Base-by-base conservation (phyloP, 2,797 vertebrate genomes). In the Lagorchestes hirsutus region DNA sequence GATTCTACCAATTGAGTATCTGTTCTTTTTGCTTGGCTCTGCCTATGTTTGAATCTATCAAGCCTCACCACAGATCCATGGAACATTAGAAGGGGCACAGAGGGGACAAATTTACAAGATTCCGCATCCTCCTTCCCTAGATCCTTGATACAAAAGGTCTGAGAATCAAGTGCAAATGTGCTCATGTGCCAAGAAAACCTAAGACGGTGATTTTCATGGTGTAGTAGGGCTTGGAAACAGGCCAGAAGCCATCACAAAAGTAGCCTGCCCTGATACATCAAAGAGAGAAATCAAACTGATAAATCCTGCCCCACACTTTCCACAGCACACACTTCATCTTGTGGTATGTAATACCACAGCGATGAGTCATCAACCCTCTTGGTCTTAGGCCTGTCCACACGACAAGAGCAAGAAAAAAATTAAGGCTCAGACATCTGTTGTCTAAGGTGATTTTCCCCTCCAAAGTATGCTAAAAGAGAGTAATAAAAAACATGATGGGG, bases 231-330 rank as follows among this genome's bases (percentile, higher is more conserved):
- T 97, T 98, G 98, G 98, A 97, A 10, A 2, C 22, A 9, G 91
- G 96, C 97, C 98, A 98, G 97, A 97, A 96, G 59, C 93, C 96
- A 96, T 98, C 97, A 96, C 92, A 92, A 92, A 97, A 98, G 96
- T 97, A 97, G 97, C 97, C 93, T 97, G 94, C 95, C 95, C 95
- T 31, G 58, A 96, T 97, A 98, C 97, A 97, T 98, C 98, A 98
- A 98, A 98, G 97, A 94, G 96, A 95, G 93, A 95, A 62, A 92
- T 95, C 12, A 13, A 82, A 90, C 97, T 97, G 98, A 98, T 97
- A 97, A 98, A 97, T 97, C 96, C 97, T 98, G 95, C 93, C 97
- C 97, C 96, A 96, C 97, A 96, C 97, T 97, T 93, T 94, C 92
- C 91, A 93, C 91, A 94, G 93, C 62, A 92, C 96, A 95, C 97